Percentiles rank a stretch among this genome's conserved stretches.
Conservation (phyloP, 2,888 invertebrate species). For the Oxytorus armatus region DNA sequence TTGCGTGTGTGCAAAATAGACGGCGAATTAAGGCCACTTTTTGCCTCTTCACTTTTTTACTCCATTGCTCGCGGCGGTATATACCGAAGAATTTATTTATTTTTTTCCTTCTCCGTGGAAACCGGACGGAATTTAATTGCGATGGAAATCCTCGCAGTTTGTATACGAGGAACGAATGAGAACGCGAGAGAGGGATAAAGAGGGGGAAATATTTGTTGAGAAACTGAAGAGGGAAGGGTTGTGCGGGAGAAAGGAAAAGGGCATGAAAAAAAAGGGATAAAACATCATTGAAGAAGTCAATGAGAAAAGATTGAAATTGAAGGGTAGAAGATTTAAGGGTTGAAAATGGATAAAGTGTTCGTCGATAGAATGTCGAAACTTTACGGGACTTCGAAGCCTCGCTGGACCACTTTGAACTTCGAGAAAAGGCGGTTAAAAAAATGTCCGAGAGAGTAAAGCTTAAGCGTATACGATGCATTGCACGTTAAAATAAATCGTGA, state of each 20-base stretch:
- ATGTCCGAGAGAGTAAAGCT: background rate
- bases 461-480: background rate
- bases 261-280: background rate
- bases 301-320: too few species aligned
- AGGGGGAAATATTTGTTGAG: background rate
- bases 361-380: too few species aligned
- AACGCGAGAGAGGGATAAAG: slow-evolving; percentile 1
- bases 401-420: background rate
- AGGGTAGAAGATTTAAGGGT: too few species aligned
- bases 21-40: slow-evolving; percentile 62
- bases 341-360: too few species aligned
- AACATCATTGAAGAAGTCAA: background rate
- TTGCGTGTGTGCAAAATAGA: slow-evolving; percentile 34
- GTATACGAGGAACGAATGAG: slow-evolving; percentile 8
- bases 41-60: slow-evolving; percentile 16
- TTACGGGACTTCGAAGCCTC: too few species aligned
- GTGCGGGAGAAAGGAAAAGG: background rate
- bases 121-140: slow-evolving; percentile 38
- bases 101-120: slow-evolving; percentile 24
- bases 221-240: background rate
- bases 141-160: slow-evolving; percentile 17
- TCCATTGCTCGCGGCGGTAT: too few species aligned
- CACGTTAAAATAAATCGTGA: background rate
- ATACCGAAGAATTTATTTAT: background rate
- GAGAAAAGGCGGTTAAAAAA: background rate